These are phyloP conservation scores for Sapayoa aenigma DNA, from an alignment of 2,113 vertebrate genomes.

Conservation along the genomic window DNA sequence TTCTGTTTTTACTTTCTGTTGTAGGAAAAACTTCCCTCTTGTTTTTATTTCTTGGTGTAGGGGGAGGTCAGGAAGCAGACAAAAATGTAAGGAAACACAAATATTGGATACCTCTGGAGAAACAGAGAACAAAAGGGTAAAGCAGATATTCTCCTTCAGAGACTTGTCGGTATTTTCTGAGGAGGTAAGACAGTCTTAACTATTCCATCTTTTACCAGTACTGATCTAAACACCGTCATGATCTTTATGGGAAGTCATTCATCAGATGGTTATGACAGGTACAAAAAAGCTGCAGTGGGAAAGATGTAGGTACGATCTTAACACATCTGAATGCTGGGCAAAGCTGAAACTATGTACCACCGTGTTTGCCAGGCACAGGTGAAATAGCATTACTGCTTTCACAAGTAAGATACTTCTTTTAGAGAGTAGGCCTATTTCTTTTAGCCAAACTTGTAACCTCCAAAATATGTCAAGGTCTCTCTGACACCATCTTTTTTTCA, in stretches of 20 bases:
- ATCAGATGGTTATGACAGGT: not conserved
- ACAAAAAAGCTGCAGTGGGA: not conserved
- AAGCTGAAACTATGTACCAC: not conserved
- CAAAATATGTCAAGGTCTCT: not conserved
- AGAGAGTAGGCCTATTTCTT: not conserved
- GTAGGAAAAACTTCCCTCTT: not conserved
- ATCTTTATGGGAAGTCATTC: not conserved
- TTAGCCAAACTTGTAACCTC: not conserved
- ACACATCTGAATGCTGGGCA: not conserved
- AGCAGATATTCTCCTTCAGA: not conserved
- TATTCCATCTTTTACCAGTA: not conserved
- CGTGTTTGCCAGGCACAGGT: accelerated
- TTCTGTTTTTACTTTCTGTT: not conserved
- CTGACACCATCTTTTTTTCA: not conserved
- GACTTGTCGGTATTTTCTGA: not conserved
- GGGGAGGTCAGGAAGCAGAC: not conserved
- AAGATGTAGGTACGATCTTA: not conserved
- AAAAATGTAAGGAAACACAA: not conserved
- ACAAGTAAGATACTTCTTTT: not conserved
- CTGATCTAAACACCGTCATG: not conserved
- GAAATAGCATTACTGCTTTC: not conserved
- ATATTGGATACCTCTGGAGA: not conserved
- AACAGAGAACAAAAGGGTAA: not conserved
- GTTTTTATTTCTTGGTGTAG: not conserved
- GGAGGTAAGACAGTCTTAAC: not conserved